These are phyloP conservation scores for Machimus rusticus DNA, from an alignment of 2,888 invertebrate species.

Conservation along the genomic window DNA sequence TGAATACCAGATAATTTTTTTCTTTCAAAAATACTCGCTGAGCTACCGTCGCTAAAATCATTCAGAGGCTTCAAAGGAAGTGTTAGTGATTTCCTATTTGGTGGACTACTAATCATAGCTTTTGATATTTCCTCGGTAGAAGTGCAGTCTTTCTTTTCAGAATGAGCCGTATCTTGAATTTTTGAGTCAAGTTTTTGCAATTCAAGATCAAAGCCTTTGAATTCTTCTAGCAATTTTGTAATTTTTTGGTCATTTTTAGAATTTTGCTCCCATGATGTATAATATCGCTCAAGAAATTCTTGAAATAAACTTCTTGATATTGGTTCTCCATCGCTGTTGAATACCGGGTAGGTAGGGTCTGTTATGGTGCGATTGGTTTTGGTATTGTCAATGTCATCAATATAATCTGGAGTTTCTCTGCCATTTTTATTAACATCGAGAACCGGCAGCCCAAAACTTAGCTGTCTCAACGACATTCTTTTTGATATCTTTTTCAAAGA, in stretches of 20 bases:
- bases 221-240: constrained; percentile 53
- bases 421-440: constrained; percentile 56
- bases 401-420: constrained; percentile 43
- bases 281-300: constrained; percentile 73
- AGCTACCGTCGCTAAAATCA: constrained; percentile 53
- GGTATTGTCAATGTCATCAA: constrained; percentile 56
- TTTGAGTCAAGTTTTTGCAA: constrained; percentile 61
- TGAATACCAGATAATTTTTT: constrained; percentile 73
- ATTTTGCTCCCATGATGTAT: constrained; percentile 63
- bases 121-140: constrained; percentile 46
- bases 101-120: constrained; percentile 51
- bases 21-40: constrained; percentile 57
- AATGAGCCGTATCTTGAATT: constrained; percentile 21
- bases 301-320: constrained; percentile 77
- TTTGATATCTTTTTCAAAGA: constrained; percentile 68
- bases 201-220: constrained; percentile 58
- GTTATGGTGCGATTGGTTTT: constrained; percentile 67
- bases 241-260: constrained; percentile 53
- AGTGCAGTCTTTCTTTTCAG: constrained; percentile 50
- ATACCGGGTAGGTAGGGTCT: constrained; percentile 81
- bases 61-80: constrained; percentile 75
- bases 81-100: constrained; percentile 65
- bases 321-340: constrained; percentile 76
- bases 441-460: constrained; percentile 63
- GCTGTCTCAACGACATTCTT: constrained; percentile 67